Evolutionary conservation across 1,140 invertebrate genomes (phyloP), one percentile per base, ranked within the genome.

Genomic region (Danaus melanippus): DNA sequence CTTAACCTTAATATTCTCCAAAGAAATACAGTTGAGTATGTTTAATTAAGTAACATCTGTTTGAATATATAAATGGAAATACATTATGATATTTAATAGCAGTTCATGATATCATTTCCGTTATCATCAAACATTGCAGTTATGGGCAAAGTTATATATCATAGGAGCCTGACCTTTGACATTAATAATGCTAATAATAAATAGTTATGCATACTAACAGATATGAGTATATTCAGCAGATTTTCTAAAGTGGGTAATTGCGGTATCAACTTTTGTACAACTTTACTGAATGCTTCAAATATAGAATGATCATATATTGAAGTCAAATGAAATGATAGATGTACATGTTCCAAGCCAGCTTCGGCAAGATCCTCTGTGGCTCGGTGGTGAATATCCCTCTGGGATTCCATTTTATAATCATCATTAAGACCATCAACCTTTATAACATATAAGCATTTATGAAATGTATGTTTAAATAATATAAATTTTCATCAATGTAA

Each of bases 231-330:
- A 87, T 99, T 99, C n/a, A 99, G 88, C 55, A 99, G 90, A 89
- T 99, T 98, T 90, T 99, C 98, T 71, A 99, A 89, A 10, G 96
- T 97, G 49, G 97, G 96, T 62, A 99, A 89, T 81, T 99, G 97
- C 47, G 97, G 97, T 76, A 99, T 99, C 56, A 99, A 88, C 86
- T 99, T 99, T 81, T 99, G 98, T 48, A 99, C 97, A 66, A 99
- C 98, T 93, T 99, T 99, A 69, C 97, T 99, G 86, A 99, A 99
- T 10, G 98, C 98, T 90, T 99, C 98, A 89, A 99, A 99, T 87
- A 99, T 99, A 56, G 98, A 99, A 82, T 99, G 98, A 88, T 99
- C 98, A 84, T 99, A 99, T 64, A 99, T 99, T 56, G 97, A 99
- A 10, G 98, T 99, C 43, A 99, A 88, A 86, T 99, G 97, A 88